A percentile compares a stretch with the other conserved stretches of the same genome.
These are phyloP conservation scores for Cerceris ruficornis DNA, from an alignment of 2,888 invertebrate genomes.

Conservation along the genomic window DNA sequence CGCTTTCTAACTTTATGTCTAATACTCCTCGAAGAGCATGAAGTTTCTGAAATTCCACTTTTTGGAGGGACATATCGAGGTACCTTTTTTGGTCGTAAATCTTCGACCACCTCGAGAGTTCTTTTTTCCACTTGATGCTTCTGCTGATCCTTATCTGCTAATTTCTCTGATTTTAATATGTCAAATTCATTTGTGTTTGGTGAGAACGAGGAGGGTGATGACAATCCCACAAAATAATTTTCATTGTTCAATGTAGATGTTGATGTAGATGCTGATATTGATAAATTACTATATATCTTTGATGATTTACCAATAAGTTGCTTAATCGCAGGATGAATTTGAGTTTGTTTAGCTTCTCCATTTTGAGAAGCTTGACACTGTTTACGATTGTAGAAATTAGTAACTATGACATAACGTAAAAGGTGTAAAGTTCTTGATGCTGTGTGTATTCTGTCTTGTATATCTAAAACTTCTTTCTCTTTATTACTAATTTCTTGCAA, in stretches of 20 bases:
- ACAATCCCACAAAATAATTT: not conserved
- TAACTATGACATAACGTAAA: slow-evolving; percentile 84
- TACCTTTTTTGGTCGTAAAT: slow-evolving; percentile 71
- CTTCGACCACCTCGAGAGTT: slow-evolving; percentile 38
- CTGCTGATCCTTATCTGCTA: not conserved
- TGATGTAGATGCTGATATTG: slow-evolving; percentile 26
- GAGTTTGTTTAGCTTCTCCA: slow-evolving; percentile 81
- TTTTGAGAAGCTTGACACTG: slow-evolving; percentile 81
- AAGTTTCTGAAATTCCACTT: slow-evolving; percentile 66
- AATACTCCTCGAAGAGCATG: slow-evolving; percentile 74
- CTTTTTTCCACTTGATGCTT: slow-evolving; percentile 23
- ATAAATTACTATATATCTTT: slow-evolving; percentile 17
- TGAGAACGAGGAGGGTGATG: not conserved
- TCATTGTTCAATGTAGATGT: not conserved
- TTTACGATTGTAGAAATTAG: slow-evolving; percentile 85
- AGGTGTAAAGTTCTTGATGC: slow-evolving; percentile 84
- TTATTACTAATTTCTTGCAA: slow-evolving; percentile 86
- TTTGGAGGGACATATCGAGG: slow-evolving; percentile 80
- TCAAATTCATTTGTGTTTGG: not conserved
- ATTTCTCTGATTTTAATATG: slow-evolving; percentile 11
- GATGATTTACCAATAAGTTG: slow-evolving; percentile 86
- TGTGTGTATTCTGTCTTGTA: slow-evolving; percentile 86
- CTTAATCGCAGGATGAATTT: slow-evolving; percentile 90
- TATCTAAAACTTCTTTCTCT: slow-evolving; percentile 87
- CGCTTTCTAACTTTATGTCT: slow-evolving; percentile 76